These are phyloP conservation scores for Mastomys natalensis DNA, from an alignment of 2,113 vertebrate genomes.

Conservation along the genomic window DNA sequence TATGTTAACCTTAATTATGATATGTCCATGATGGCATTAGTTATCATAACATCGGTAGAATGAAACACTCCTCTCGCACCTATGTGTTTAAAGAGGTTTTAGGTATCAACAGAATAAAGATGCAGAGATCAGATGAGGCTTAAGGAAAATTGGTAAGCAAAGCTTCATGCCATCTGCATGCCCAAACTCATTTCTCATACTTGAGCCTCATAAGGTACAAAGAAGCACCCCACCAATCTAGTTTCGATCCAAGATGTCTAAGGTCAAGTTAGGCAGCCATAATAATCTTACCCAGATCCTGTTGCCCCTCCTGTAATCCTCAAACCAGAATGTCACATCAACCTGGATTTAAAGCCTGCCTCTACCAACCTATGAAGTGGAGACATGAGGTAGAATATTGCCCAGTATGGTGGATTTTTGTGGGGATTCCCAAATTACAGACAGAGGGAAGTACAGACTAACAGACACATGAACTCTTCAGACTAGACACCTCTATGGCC, in stretches of 20 bases:
- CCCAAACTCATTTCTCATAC: background rate
- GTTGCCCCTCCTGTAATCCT: background rate
- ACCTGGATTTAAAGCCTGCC: background rate
- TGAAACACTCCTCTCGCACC: background rate
- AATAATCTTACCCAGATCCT: background rate
- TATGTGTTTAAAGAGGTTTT: slow-evolving; percentile 9
- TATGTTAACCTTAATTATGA: background rate
- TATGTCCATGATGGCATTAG: background rate
- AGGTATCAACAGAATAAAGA: background rate
- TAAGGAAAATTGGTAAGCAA: background rate
- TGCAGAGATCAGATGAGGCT: background rate
- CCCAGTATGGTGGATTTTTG: background rate
- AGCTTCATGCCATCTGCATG: background rate
- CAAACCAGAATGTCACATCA: background rate
- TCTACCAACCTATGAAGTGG: background rate
- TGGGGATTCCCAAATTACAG: background rate
- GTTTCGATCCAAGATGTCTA: background rate
- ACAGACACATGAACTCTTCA: background rate
- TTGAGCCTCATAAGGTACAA: background rate
- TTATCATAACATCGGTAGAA: background rate
- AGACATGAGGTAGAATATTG: background rate
- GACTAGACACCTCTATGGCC: background rate
- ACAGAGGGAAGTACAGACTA: background rate
- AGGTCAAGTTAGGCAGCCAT: background rate
- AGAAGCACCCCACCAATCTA: background rate